phyloP scores from a whole-genome alignment of 2,888 invertebrate genomes.

The Corbicula japonica region DNA sequence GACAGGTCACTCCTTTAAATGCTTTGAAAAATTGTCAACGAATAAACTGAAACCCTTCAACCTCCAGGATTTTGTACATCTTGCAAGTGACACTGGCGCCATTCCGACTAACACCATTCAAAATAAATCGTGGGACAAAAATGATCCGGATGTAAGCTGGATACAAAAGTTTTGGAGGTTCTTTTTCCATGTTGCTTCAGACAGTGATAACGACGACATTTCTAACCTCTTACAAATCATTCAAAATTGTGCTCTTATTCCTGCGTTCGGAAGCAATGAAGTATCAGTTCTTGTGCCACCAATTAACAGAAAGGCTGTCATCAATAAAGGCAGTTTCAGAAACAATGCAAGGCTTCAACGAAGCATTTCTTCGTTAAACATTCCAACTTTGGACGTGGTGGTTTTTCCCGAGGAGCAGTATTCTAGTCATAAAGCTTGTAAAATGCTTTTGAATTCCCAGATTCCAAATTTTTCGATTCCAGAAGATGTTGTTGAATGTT shows the following conservation, averaged over 20 bases:
- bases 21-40: not conserved
- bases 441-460: not conserved
- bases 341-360: not conserved
- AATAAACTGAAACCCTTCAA: slow-evolving; percentile 7
- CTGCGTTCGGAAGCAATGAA: not conserved
- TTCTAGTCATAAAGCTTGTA: too few relatives aligned
- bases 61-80: slow-evolving; percentile 2
- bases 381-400: not conserved
- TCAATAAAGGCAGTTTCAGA: slow-evolving; percentile 2
- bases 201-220: not conserved
- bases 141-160: not conserved
- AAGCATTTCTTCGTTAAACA: not conserved
- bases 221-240: not conserved
- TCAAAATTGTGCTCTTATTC: not conserved
- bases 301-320: not conserved
- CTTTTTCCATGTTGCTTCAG: not conserved
- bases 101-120: too few relatives aligned
- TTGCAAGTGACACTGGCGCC: not conserved
- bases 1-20: not conserved
- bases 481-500: slow-evolving; percentile 5
- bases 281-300: not conserved
- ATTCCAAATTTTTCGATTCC: slow-evolving; percentile 18
- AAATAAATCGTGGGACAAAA: not conserved
- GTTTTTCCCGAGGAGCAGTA: too few relatives aligned
- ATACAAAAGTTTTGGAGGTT: slow-evolving; percentile 5